These are phyloP conservation scores for Pteruthius melanotis DNA, from an alignment of 2,113 vertebrate species.

Conservation along the genomic window DNA sequence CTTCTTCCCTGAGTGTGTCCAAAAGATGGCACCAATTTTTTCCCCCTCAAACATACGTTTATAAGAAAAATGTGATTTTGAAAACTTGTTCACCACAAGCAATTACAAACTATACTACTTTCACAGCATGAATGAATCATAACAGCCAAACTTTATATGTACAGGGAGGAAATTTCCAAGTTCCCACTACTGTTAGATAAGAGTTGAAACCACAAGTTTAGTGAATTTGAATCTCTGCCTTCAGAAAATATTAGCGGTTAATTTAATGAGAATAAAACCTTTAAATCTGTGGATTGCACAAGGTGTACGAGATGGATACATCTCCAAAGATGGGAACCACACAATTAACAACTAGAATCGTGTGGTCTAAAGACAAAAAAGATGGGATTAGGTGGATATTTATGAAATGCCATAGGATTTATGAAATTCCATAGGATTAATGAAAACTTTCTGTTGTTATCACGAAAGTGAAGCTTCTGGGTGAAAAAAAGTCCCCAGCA, in stretches of 20 bases:
- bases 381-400: background rate
- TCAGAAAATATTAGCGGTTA: background rate
- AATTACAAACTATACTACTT: background rate
- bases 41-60: background rate
- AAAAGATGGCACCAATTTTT: slow-evolving; percentile 1
- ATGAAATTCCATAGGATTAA: background rate
- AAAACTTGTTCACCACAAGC: background rate
- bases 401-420: background rate
- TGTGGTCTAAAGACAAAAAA: background rate
- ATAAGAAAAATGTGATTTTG: background rate
- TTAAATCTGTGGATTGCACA: background rate
- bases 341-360: background rate
- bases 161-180: background rate
- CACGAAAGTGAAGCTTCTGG: background rate
- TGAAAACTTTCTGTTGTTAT: background rate
- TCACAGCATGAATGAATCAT: background rate
- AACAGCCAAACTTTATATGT: background rate
- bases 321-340: background rate
- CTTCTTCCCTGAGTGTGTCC: background rate
- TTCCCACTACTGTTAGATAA: background rate
- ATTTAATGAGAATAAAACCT: background rate
- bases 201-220: background rate
- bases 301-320: too few species aligned
- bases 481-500: fast-evolving
- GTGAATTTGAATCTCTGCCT: background rate